phyloP scores from a whole-genome alignment of 2,113 vertebrate genomes.

The Campylorhamphus procurvoides region DNA sequence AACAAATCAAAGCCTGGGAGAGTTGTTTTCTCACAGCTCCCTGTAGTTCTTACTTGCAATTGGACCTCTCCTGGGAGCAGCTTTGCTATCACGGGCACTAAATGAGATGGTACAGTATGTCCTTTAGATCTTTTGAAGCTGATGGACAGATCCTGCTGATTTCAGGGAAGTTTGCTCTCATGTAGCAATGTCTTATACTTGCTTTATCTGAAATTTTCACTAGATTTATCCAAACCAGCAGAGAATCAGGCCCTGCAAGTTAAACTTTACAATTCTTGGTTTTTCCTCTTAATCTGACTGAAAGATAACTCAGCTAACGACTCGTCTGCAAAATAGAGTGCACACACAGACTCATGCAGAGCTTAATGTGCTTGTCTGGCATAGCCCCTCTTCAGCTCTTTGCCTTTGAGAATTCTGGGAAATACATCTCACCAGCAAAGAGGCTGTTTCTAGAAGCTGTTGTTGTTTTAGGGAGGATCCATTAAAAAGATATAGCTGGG shows the following conservation, averaged over 20 bases:
- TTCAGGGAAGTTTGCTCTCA: not conserved
- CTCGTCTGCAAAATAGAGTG: not conserved
- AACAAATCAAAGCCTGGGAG: not conserved
- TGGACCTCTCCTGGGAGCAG: not conserved
- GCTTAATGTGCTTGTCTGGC: not conserved
- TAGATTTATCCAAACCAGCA: not conserved
- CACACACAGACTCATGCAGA: not conserved
- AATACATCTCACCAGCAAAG: not conserved
- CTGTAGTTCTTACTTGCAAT: not conserved
- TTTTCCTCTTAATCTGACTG: conserved; percentile 4
- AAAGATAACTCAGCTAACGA: conserved; percentile 28
- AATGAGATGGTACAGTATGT: not conserved
- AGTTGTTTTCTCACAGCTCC: not conserved
- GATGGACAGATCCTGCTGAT: not conserved
- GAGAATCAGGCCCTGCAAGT: not conserved
- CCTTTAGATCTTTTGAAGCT: not conserved
- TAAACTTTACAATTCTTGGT: not conserved
- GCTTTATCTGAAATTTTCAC: not conserved
- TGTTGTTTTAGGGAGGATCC: not conserved
- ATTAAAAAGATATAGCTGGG: not conserved
- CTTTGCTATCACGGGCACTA: not conserved
- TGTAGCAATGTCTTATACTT: not conserved
- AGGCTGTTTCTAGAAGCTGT: not conserved
- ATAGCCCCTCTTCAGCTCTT: not conserved
- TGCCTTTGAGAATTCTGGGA: not conserved